Conservation (phyloP, 2,888 invertebrate species). For the Drosophila paramelanica region DNA sequence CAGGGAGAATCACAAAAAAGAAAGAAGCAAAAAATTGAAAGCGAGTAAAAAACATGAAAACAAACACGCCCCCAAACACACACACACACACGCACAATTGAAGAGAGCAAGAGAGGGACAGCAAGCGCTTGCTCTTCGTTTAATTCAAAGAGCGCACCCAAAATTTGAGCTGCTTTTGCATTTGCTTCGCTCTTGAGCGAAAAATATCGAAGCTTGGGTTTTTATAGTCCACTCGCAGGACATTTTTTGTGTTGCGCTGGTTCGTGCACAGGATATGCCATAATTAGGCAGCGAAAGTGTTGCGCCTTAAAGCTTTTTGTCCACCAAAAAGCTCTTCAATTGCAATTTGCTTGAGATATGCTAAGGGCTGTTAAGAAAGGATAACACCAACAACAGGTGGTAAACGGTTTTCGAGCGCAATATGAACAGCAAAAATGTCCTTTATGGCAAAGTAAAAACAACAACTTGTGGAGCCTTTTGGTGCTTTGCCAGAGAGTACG, state of each 20-base stretch:
- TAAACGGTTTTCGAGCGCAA: not conserved
- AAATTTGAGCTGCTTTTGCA: slow-evolving; percentile 42
- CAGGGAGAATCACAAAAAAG: slow-evolving; percentile 30
- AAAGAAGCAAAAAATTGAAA: slow-evolving; percentile 36
- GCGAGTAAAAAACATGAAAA: slow-evolving; percentile 68
- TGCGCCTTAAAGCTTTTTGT: slow-evolving; percentile 36
- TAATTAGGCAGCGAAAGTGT: slow-evolving; percentile 55
- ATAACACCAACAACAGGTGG: slow-evolving; percentile 30
- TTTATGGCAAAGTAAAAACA: slow-evolving; percentile 46
- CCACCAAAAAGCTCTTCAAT: slow-evolving; percentile 30
- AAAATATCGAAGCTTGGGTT: slow-evolving; percentile 37
- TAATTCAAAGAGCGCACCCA: slow-evolving; percentile 38
- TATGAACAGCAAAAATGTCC: slow-evolving; percentile 31
- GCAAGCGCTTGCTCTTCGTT: slow-evolving; percentile 30
- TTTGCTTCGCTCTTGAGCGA: slow-evolving; percentile 33
- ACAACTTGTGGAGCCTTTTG: slow-evolving; percentile 38
- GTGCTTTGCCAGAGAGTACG: not conserved
- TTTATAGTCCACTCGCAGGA: slow-evolving; percentile 47
- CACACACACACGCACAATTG: slow-evolving; percentile 19
- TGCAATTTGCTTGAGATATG: slow-evolving; percentile 6
- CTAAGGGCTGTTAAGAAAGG: not conserved
- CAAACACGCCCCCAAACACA: slow-evolving; percentile 73
- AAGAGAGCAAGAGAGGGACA: slow-evolving; percentile 8
- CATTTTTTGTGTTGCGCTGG: slow-evolving; percentile 53
- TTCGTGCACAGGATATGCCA: slow-evolving; percentile 74